phyloP scores from a whole-genome alignment of 2,888 invertebrate genomes.

The Acleris laterana region DNA sequence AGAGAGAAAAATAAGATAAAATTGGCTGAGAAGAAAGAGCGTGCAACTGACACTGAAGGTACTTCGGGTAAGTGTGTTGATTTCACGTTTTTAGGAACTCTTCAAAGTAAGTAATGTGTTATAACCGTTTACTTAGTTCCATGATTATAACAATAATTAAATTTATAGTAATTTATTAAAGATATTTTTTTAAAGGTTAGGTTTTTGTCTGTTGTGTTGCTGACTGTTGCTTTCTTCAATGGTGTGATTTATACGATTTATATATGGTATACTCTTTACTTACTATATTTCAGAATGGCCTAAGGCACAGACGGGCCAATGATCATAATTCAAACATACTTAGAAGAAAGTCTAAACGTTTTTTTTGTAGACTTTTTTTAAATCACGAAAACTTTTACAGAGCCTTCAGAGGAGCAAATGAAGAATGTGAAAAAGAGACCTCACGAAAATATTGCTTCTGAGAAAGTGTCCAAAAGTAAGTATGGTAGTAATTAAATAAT shows the following conservation, averaged over 20 bases:
- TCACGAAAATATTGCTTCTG: constrained; percentile 48
- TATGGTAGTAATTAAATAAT: constrained; percentile 3
- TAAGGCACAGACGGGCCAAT: too few relatives aligned
- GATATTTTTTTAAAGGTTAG: too few relatives aligned
- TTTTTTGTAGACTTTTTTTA: neutral
- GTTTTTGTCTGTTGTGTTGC: too few relatives aligned
- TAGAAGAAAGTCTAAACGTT: too few relatives aligned
- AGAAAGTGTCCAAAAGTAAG: constrained; percentile 60
- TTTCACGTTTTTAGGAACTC: neutral
- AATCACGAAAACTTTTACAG: constrained; percentile 38
- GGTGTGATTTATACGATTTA: too few relatives aligned
- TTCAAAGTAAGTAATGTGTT: neutral
- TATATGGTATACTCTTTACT: too few relatives aligned
- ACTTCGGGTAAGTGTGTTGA: constrained; percentile 57
- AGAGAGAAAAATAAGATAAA: constrained; percentile 89
- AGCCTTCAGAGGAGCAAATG: constrained; percentile 37
- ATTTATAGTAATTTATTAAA: too few relatives aligned
- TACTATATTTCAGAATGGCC: too few relatives aligned
- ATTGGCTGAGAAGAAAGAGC: constrained; percentile 82
- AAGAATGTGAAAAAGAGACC: constrained; percentile 57
- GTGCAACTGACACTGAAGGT: constrained; percentile 63
- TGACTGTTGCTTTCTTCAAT: too few relatives aligned
- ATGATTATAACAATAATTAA: too few relatives aligned
- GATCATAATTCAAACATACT: too few relatives aligned
- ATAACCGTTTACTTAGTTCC: too few relatives aligned